Base-by-base conservation (phyloP, 1,140 invertebrate genomes). In the Bombyx mandarina region DNA sequence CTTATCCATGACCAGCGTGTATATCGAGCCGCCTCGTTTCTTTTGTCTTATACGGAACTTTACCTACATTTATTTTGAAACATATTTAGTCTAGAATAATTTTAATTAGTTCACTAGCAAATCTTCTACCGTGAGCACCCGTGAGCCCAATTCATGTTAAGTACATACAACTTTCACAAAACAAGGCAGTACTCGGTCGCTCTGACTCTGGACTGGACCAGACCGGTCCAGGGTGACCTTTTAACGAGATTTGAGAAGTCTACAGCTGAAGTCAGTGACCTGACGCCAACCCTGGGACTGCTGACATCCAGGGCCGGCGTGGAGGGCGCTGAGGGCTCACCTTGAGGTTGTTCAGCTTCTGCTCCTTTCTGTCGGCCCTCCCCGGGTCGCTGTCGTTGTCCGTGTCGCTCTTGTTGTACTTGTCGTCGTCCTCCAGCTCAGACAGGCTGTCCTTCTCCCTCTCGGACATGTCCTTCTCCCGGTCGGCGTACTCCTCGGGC, bases 381-480 rank as follows among this genome's bases (percentile, higher is more conserved):
- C 84, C 79, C 8, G 68, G 67, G 48, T 88, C 87, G 56, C 84
- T 88, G 53, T 88, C 86, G 55, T 87, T 88, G 48, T 84, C 83
- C 6, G 77, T 80, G n/a, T 86, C 83, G 52, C 82, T 86, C 45
- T 86, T 86, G 52, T 77, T 79, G 55, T 81, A 86, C 47, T 88
- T 88, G 56, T 88, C 86, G 56, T 89, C 88, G 22, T 89, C 86
- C 54, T 89, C 87, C 77, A 86, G 75, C 55, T 89, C 87, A 0
- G 88, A 89, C 49, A 87, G 86, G 60, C 83, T 83, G 59, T 89
- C 85, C 56, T 88, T 89, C 42, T 86, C 83, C 65, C 60, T 75
- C 54, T 86, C 83, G 0, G 71, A 86, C 73, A 78, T 73, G 12
- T 82, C 71, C 35, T 73, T 75, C 8, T 75, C 72, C 26, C 58